Evolutionary conservation across 2,113 vertebrate genomes (phyloP), one percentile per base, ranked within the genome.

Genomic region (Antidorcas marsupialis): DNA sequence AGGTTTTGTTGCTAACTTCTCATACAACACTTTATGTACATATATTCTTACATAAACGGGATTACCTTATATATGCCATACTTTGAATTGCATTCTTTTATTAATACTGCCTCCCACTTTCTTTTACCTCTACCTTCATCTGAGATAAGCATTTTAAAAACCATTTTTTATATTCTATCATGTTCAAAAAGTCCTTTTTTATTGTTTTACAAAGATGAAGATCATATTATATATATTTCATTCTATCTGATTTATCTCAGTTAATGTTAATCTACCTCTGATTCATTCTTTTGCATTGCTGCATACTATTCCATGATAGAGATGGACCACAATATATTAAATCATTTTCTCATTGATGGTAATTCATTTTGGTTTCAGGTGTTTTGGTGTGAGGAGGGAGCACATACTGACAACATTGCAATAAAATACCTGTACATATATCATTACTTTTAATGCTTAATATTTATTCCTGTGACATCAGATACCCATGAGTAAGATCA

Each of bases 1-100:
- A 86, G 23, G 78, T 87, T 96, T 59, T 92, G 64, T 81, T 95
- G 67, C 64, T 83, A 95, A 23, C 21, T 39, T 94, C 89, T 97
- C 52, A 93, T 53, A 74, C 27, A 57, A 55, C 5, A 78, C 19
- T 93, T 88, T 67, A 55, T 91, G 36, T 8, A 86, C 50, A 67
- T 15, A 45, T 74, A 74, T 59, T 93, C 76, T 95, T 95, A 71
- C 10, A 94, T 64, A 59, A 88, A 36, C 76, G 19, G 39, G 21
- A 74, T 89, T 89, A 76, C 74, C 62, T 94, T 87, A 74, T n/a
- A 74, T 62, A 55, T 43, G 50, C 28, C 28, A 81, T 47, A 96
- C 60, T 94, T 95, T 60, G 79, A 93, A 86, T 55, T 62, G 14
- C 39, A 94, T 78, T 95, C 30, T 84, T 97, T 94, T 92, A 15